Conservation (phyloP, 2,888 invertebrate genomes). For the Agapetus fuscipes region DNA sequence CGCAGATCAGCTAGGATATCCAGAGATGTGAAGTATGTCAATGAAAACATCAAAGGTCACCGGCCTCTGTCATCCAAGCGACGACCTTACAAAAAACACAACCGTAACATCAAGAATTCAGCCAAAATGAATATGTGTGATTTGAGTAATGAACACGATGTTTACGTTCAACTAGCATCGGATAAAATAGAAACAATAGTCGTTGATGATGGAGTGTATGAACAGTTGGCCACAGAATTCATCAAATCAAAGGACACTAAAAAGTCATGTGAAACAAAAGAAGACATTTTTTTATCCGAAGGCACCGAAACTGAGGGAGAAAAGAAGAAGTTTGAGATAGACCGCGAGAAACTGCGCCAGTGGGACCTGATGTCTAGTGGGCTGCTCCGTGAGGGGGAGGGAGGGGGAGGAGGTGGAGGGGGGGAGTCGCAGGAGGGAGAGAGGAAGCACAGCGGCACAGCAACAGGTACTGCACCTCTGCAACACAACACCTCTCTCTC, state of each 20-base stretch:
- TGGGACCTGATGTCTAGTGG: slow-evolving; percentile 87
- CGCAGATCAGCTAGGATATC: slow-evolving; percentile 39
- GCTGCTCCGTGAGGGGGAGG: slow-evolving; percentile 46
- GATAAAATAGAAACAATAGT: slow-evolving; percentile 24
- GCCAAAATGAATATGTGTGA: slow-evolving; percentile 10
- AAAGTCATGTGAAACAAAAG: not conserved
- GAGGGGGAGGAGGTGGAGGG: slow-evolving; percentile 38
- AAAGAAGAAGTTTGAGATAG: slow-evolving; percentile 52
- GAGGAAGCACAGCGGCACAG: slow-evolving; percentile 43
- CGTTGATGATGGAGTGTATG: slow-evolving; percentile 48
- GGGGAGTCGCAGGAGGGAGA: slow-evolving; percentile 30
- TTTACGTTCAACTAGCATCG: slow-evolving; percentile 43
- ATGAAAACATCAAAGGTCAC: slow-evolving; percentile 54
- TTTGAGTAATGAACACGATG: slow-evolving; percentile 39
- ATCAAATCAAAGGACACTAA: slow-evolving; percentile 19
- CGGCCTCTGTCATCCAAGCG: slow-evolving; percentile 29
- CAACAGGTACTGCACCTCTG: slow-evolving; percentile 21
- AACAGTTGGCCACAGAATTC: slow-evolving; percentile 41
- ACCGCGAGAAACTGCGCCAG: slow-evolving; percentile 76
- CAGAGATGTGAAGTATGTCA: slow-evolving; percentile 71
- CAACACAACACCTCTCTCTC: not conserved
- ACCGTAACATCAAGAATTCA: slow-evolving; percentile 12
- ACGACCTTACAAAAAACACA: slow-evolving; percentile 24
- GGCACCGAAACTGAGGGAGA: not conserved
- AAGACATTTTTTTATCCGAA: not conserved